Conservation (phyloP, 2,113 vertebrate species). For the Eublepharis macularius region DNA sequence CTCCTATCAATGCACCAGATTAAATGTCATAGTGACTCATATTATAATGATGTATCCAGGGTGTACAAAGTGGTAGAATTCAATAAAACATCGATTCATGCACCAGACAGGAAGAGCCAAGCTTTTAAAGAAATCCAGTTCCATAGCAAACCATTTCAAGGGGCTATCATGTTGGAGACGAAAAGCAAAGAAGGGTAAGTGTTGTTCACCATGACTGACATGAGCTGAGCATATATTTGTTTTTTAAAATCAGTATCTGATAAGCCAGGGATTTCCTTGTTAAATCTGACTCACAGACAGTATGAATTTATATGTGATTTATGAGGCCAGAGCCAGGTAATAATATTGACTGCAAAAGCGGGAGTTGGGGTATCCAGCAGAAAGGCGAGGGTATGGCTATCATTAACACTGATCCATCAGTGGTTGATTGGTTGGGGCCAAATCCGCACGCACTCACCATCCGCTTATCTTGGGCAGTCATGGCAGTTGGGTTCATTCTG, state of each 20-base stretch:
- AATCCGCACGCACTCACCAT: too few relatives aligned
- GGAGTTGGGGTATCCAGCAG: too few relatives aligned
- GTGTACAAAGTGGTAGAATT: neutral
- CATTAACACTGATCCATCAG: too few relatives aligned
- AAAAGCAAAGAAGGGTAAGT: neutral
- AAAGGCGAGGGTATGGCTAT: neutral
- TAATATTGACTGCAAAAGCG: neutral
- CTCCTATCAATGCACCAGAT: neutral
- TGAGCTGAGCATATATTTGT: neutral
- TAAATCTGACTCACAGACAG: neutral
- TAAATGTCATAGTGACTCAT: neutral
- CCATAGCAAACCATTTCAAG: neutral
- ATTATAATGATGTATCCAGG: neutral
- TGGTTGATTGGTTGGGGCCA: too few relatives aligned
- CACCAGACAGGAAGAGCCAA: neutral
- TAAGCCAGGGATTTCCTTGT: neutral
- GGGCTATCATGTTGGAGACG: neutral
- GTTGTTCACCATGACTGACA: too few relatives aligned
- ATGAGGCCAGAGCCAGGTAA: neutral
- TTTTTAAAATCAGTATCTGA: neutral
- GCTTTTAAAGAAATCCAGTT: neutral
- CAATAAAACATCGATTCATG: neutral
- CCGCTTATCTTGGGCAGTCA: too few relatives aligned
- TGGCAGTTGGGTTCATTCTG: too few relatives aligned
- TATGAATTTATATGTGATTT: neutral